phyloP scores from a whole-genome alignment of 2,797 vertebrate species.

The Loriculus beryllinus region DNA sequence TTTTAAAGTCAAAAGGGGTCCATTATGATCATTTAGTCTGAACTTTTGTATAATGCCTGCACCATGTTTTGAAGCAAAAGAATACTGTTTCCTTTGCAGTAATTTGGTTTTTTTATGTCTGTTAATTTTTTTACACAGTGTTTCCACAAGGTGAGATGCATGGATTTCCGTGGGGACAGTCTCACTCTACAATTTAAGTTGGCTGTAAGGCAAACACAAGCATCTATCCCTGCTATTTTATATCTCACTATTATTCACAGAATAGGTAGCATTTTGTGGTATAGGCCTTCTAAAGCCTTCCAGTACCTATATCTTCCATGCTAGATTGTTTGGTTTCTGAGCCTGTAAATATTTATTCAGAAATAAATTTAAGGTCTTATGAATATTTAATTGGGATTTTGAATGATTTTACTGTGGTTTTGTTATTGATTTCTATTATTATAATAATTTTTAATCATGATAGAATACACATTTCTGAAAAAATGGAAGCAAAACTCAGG shows the following conservation, averaged over 20 bases:
- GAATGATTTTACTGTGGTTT: neutral
- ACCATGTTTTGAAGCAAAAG: neutral
- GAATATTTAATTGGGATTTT: neutral
- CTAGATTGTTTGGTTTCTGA: neutral
- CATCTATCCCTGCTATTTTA: neutral
- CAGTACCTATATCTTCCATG: neutral
- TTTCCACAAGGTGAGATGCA: neutral
- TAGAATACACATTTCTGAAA: neutral
- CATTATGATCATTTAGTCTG: neutral
- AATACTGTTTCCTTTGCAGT: neutral
- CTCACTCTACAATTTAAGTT: neutral
- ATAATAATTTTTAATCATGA: neutral
- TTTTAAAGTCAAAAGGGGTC: neutral
- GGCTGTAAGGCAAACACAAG: neutral
- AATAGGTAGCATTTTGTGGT: neutral
- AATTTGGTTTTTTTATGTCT: neutral
- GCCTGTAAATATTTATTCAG: neutral
- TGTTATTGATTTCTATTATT: neutral
- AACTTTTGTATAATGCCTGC: neutral
- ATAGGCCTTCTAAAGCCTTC: neutral
- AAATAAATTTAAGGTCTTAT: neutral
- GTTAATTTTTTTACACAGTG: neutral
- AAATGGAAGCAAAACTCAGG: neutral
- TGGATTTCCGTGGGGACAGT: neutral
- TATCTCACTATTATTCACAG: neutral